These are phyloP conservation scores for Clarias pachynema DNA, from an alignment of 2,797 vertebrate species.

Conservation along the genomic window DNA sequence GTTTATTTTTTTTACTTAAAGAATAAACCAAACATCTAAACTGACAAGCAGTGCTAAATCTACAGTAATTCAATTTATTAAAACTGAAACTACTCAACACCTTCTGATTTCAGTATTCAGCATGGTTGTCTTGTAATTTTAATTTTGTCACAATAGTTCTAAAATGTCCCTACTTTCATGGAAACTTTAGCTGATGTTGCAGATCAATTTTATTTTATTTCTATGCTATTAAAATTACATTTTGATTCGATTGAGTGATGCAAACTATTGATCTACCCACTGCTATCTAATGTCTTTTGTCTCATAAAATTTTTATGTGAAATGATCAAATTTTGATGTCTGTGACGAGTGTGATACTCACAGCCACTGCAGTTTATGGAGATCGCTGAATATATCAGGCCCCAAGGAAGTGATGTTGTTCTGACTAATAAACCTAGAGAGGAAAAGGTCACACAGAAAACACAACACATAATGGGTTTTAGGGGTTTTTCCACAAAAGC, in stretches of 20 bases:
- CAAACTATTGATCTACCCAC: neutral
- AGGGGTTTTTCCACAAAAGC: neutral
- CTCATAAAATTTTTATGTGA: neutral
- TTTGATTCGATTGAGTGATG: neutral
- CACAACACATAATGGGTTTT: neutral
- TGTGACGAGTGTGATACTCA: slow-evolving; percentile 64
- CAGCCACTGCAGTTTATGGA: slow-evolving; percentile 78
- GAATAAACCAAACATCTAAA: neutral
- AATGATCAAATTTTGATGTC: neutral
- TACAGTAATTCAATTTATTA: neutral
- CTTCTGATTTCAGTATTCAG: neutral
- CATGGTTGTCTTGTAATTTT: neutral
- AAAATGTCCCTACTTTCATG: neutral
- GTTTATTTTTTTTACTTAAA: neutral
- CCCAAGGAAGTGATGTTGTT: slow-evolving; percentile 76
- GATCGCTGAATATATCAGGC: slow-evolving; percentile 77
- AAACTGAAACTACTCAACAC: neutral
- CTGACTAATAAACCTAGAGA: slow-evolving; percentile 78
- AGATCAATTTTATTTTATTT: neutral
- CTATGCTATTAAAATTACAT: neutral
- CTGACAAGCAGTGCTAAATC: neutral
- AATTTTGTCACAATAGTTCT: neutral
- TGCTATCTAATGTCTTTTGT: neutral
- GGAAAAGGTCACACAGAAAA: slow-evolving; percentile 3
- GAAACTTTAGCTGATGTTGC: neutral